Percentiles rank a stretch among this genome's conserved stretches.
phyloP scores from a whole-genome alignment of 2,797 vertebrate species.

The Luscinia megarhynchos region DNA sequence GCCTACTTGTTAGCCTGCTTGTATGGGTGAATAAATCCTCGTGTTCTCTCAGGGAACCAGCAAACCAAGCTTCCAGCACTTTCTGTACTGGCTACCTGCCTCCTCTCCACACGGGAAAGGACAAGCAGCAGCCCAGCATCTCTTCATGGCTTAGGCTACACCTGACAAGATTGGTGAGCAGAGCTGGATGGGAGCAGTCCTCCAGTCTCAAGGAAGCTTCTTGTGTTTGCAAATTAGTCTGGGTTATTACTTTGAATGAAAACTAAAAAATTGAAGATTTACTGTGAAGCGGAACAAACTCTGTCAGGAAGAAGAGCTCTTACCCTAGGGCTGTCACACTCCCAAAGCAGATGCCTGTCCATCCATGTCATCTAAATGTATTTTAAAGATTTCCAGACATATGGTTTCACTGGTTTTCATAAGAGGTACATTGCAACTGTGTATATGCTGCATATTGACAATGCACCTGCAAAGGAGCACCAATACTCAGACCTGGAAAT shows the following conservation, averaged over 20 bases:
- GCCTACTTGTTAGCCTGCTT: slow-evolving; percentile 6
- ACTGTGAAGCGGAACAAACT: not conserved
- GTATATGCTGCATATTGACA: not conserved
- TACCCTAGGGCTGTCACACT: not conserved
- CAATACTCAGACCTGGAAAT: not conserved
- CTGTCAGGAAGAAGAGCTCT: not conserved
- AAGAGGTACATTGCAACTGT: not conserved
- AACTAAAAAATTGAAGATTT: not conserved
- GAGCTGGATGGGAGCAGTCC: not conserved
- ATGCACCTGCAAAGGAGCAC: not conserved
- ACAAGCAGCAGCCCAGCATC: not conserved
- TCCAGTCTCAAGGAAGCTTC: not conserved
- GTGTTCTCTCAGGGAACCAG: slow-evolving; percentile 17
- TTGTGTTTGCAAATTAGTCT: not conserved
- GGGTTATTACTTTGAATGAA: not conserved
- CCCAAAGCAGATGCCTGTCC: not conserved
- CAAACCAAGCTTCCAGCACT: slow-evolving; percentile 2
- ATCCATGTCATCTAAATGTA: not conserved
- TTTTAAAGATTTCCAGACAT: not conserved
- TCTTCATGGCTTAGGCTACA: not conserved
- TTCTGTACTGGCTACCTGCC: not conserved
- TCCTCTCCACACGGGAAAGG: not conserved
- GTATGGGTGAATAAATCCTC: slow-evolving; percentile 30
- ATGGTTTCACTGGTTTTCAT: not conserved
- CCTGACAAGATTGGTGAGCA: not conserved